Percentiles rank a stretch among this genome's conserved stretches.
phyloP scores from a whole-genome alignment of 2,888 invertebrate species.

The Agrilus cyanescens region DNA sequence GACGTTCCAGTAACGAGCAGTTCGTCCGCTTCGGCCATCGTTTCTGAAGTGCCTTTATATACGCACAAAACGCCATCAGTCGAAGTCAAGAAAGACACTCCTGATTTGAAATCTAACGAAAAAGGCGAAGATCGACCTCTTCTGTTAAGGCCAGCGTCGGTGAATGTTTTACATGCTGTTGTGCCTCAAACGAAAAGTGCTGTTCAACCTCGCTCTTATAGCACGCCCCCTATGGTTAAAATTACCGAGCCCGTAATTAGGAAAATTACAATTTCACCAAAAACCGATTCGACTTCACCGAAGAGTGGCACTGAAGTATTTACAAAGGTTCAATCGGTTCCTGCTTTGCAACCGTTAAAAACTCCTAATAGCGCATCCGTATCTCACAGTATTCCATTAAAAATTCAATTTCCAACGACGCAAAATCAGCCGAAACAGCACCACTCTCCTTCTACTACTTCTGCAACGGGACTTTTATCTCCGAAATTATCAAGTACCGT shows the following conservation, averaged over 20 bases:
- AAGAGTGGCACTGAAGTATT: constrained; percentile 10
- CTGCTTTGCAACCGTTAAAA: constrained; percentile 8
- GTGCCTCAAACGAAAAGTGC: constrained; percentile 10
- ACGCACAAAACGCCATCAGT: no score
- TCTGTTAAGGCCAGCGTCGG: no score
- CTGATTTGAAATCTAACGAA: no score
- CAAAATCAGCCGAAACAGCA: constrained; percentile 7
- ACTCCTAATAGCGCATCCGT: neutral
- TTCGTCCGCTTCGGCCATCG: no score
- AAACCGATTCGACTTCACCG: constrained; percentile 13
- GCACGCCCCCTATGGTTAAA: constrained; percentile 20
- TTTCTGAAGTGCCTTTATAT: no score
- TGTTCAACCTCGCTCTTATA: constrained; percentile 11
- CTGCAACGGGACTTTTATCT: constrained; percentile 2
- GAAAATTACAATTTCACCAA: constrained; percentile 20
- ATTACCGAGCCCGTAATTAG: constrained; percentile 19
- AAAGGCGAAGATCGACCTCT: no score
- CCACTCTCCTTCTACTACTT: constrained; percentile 8
- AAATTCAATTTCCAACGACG: constrained; percentile 13
- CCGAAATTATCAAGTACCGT: constrained; percentile 21
- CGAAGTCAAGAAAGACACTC: no score
- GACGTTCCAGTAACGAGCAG: neutral
- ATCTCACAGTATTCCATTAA: constrained; percentile 17
- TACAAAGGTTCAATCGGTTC: constrained; percentile 11
- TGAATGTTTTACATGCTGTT: no score